Base-by-base conservation (phyloP, 2,888 invertebrate species). In the Drosophila paranaensis region DNA sequence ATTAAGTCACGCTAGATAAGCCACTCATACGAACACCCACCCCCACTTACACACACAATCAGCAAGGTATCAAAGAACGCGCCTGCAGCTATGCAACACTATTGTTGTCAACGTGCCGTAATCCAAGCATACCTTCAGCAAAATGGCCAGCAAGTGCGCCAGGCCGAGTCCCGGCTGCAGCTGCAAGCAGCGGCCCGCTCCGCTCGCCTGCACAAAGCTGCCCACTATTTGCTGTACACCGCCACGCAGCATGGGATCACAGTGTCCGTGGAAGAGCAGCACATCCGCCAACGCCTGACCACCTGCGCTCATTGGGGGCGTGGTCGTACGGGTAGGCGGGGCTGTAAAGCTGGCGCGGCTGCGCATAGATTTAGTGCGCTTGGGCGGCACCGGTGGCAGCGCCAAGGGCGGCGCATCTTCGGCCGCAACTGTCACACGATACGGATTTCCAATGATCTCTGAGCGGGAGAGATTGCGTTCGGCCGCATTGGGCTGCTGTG, bases 241-340 rank as follows among this genome's bases (percentile, higher is more conserved):
- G 35, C 92, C 92, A 39, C 93, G 90, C 71, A 93, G 74, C 65
- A 93, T 91, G 27, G 93, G 93, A 91, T 93, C 93, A 46, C 88
- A 77, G 78, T 93, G 93, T 54, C 88, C 88, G 73, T 91, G 88
- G 75, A 90, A 93, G 60, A 92, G 84, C 71, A 93, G 77, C 66
- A 92, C 87, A 84, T 93, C 93, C 53, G 88, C 81, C 50, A 91
- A 25, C 3, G 81, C 77, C 37, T 83, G 84, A 8, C 67, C 72
- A 20, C 70, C 60, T 11, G 64, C 40, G 25, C 58, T 42, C 46
- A 53, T 50, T 25, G 50, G 27, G 14, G 50, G 16, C 25, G 37
- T 40, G n/a, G n/a, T 14, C 20, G n/a, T 20, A 25, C 39, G 30
- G 6, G 37, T 9, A 13, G 70, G 65, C 39, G 54, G 40, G 2